A percentile compares a stretch with the other conserved stretches of the same genome.
Evolutionary conservation across 2,113 vertebrate species (phyloP).

Genomic region (Bos taurus): ARS-UCD2.0 NC_037328.1:154850001-154850500

Average conservation of each 20-base stretch:
- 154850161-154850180: neutral
- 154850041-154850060: neutral
- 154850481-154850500: constrained; percentile 66
- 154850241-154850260: neutral
- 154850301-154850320: neutral
- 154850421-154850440: constrained; percentile 72
- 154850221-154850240: neutral
- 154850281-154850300: neutral
- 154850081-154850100: neutral
- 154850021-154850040: neutral
- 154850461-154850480: constrained; percentile 62
- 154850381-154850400: constrained; percentile 71
- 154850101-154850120: neutral
- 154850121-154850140: neutral
- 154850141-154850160: neutral
- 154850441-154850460: constrained; percentile 67
- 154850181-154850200: neutral
- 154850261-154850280: neutral
- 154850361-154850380: constrained; percentile 73
- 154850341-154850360: constrained; percentile 26
- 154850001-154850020: neutral
- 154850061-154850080: neutral
- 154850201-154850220: neutral
- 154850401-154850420: constrained; percentile 69
- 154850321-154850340: neutral